Percentiles rank a stretch among this genome's conserved stretches.
phyloP scores from a whole-genome alignment of 2,888 invertebrate species.

The Pasiphila rectangulata region DNA sequence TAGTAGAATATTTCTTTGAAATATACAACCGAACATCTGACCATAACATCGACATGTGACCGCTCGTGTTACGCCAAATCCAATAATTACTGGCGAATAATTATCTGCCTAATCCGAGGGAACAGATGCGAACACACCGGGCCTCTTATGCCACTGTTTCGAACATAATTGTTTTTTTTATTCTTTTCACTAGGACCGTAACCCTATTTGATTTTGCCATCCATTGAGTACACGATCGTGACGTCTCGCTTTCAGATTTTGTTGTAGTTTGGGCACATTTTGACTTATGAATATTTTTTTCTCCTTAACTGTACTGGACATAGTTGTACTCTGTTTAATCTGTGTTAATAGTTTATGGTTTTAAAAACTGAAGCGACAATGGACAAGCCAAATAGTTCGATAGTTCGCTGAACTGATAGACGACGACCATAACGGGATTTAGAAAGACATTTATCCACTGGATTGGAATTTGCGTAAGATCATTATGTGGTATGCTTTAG shows the following conservation, averaged over 20 bases:
- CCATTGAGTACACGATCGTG: not conserved
- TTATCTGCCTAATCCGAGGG: slow-evolving; percentile 76
- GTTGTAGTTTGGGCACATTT: no score
- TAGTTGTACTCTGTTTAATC: no score
- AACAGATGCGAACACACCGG: slow-evolving; percentile 79
- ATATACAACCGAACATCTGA: slow-evolving; percentile 5
- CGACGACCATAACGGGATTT: no score
- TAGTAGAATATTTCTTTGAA: not conserved
- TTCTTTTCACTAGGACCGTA: slow-evolving; percentile 60
- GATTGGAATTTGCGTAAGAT: no score
- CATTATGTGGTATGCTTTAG: no score
- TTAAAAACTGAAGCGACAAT: no score
- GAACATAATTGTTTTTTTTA: slow-evolving; percentile 72
- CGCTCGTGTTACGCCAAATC: slow-evolving; percentile 49
- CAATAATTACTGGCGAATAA: slow-evolving; percentile 78
- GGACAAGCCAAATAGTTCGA: no score
- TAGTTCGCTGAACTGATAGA: no score
- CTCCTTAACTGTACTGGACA: no score
- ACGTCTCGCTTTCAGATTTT: not conserved
- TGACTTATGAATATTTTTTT: no score
- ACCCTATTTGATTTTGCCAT: slow-evolving; percentile 59
- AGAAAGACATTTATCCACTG: no score
- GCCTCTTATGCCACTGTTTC: slow-evolving; percentile 78
- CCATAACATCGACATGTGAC: slow-evolving; percentile 17
- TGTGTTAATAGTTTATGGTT: no score